Evolutionary conservation across 1,140 invertebrate species (phyloP), one percentile per base, ranked within the genome.

Genomic region (Eueides isabella): DNA sequence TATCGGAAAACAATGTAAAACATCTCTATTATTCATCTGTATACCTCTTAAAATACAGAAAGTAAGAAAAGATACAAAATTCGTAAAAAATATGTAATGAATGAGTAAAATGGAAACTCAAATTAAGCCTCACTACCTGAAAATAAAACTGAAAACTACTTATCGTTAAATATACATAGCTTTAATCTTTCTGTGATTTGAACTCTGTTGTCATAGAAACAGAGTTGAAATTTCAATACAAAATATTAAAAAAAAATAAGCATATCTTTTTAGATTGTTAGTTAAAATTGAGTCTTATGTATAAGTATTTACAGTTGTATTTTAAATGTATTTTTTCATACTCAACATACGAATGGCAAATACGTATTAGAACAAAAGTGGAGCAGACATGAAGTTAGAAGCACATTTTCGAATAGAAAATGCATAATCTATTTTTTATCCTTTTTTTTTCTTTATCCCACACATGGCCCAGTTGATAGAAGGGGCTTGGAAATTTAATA

Each of bases 361-460:
- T 55, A 55, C 44, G 67, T 61, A 61, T 61, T 69, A 69, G 31
- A 69, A 67, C 29, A 69, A 68, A 69, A 61, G 44, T 69, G 67
- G 67, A 35, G 19, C 67, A 69, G 61, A 69, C 48, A 61, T 35
- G 23, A 69, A 55, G 66, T 68, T 55, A 14, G 64, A 30, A 14
- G 66, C 41, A 29, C 28, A 67, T 19, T 69, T 69, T 69, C 30
- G 67, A 68, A 48, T 68, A 61, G 44, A 33, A 33, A 68, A 68
- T 48, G 19, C 48, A 23, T 55, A 26, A 26, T 38, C 35, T 38
- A 38, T 38, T n/a, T n/a, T n/a, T n/a, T n/a, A n/a, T n/a, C n/a
- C n/a, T n/a, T n/a, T n/a, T n/a, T n/a, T n/a, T n/a, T n/a, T n/a
- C n/a, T n/a, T n/a, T n/a, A n/a, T n/a, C n/a, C n/a, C n/a, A n/a